These are phyloP conservation scores for Amblyopsis hoosieri DNA, from an alignment of 2,797 vertebrate genomes.

Conservation along the genomic window DNA sequence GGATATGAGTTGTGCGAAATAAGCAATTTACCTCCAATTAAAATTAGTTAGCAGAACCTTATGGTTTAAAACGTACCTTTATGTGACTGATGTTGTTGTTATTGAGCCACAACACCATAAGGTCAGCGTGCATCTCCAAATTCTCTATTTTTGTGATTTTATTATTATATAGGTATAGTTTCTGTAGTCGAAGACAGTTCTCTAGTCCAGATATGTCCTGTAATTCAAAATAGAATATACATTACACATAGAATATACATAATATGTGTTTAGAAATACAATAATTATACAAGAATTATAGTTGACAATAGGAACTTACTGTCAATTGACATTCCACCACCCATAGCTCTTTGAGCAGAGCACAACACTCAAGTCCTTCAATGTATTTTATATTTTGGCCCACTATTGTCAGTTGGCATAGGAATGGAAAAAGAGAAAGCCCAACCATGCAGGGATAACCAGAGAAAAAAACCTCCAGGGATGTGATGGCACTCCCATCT, in stretches of 20 bases:
- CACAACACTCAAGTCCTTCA: slow-evolving; percentile 77
- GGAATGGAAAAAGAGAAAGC: slow-evolving; percentile 79
- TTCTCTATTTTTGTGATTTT: slow-evolving; percentile 80
- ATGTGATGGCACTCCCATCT: slow-evolving; percentile 67
- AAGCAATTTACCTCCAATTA: neutral
- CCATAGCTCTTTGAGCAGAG: slow-evolving; percentile 84
- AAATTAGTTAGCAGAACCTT: no score
- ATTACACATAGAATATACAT: neutral
- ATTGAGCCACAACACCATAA: slow-evolving; percentile 83
- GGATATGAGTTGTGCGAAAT: neutral
- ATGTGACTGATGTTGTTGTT: slow-evolving; percentile 81
- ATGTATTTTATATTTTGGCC: slow-evolving; percentile 79
- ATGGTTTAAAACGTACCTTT: slow-evolving; percentile 60
- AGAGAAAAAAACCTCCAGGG: slow-evolving; percentile 86
- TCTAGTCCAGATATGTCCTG: slow-evolving; percentile 81
- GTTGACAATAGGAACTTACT: slow-evolving; percentile 64
- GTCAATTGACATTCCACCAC: slow-evolving; percentile 81
- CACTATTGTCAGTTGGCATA: slow-evolving; percentile 80
- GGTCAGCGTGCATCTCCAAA: slow-evolving; percentile 69
- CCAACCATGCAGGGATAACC: slow-evolving; percentile 81
- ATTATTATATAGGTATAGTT: slow-evolving; percentile 84
- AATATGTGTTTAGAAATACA: neutral
- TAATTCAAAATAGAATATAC: slow-evolving; percentile 14
- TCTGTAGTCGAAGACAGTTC: slow-evolving; percentile 78
- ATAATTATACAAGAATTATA: neutral